phyloP scores from a whole-genome alignment of 2,888 invertebrate species.

The Chalcosyrphus nemorum region DNA sequence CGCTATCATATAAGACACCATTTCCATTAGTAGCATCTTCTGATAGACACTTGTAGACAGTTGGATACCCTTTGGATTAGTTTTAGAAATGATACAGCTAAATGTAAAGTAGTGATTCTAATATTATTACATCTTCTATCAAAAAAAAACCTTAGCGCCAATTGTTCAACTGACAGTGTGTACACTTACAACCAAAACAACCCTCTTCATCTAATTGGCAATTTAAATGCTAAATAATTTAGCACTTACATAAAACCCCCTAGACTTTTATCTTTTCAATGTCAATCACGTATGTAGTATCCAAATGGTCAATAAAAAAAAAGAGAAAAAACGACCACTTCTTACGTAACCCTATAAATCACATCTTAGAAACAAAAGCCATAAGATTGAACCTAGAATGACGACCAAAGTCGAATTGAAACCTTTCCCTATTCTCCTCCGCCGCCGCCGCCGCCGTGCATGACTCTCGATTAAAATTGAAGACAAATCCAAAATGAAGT shows the following conservation, averaged over 20 bases:
- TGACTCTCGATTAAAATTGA: slow-evolving; percentile 47
- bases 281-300: slow-evolving; percentile 16
- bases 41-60: too few relatives aligned
- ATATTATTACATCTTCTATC: too few relatives aligned
- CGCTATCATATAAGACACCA: too few relatives aligned
- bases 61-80: too few relatives aligned
- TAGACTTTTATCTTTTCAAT: slow-evolving; percentile 4
- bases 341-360: slow-evolving; percentile 18
- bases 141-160: too few relatives aligned
- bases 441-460: too few relatives aligned
- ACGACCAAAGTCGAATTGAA: slow-evolving; percentile 1
- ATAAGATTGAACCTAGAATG: slow-evolving; percentile 35
- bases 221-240: background rate
- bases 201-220: background rate
- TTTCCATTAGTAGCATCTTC: too few relatives aligned
- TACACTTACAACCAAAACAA: too few relatives aligned
- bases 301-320: background rate
- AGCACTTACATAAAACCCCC: background rate
- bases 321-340: background rate
- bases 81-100: too few relatives aligned
- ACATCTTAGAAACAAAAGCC: background rate
- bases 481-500: slow-evolving; percentile 48
- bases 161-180: too few relatives aligned
- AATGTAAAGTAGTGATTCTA: too few relatives aligned
- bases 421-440: slow-evolving; percentile 39